Percentiles rank a stretch among this genome's conserved stretches.
Conservation (phyloP, 2,888 invertebrate genomes). For the Trypoxylon attenuatum region DNA sequence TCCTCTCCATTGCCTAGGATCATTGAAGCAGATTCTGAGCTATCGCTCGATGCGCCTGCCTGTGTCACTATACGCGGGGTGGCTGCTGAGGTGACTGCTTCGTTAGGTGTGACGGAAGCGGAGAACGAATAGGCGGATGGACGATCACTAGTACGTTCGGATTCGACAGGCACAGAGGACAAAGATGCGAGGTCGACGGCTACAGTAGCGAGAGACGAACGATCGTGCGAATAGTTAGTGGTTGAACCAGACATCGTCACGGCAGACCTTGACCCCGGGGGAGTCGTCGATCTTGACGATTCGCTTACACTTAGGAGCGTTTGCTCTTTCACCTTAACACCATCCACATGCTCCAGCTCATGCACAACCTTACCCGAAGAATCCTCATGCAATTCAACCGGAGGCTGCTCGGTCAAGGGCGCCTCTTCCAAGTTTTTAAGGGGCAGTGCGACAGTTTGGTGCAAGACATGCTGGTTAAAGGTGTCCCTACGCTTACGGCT, state of each 20-base stretch:
- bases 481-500: slow-evolving; percentile 84
- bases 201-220: slow-evolving; percentile 26
- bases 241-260: slow-evolving; percentile 33
- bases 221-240: slow-evolving; percentile 46
- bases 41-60: neutral
- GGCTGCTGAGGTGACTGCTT: neutral
- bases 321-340: slow-evolving; percentile 13
- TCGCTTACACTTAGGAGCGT: neutral
- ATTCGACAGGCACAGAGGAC: slow-evolving; percentile 31
- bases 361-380: slow-evolving; percentile 56
- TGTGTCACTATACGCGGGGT: slow-evolving; percentile 4
- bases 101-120: slow-evolving; percentile 11
- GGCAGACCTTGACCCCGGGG: slow-evolving; percentile 18
- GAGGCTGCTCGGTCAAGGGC: slow-evolving; percentile 18
- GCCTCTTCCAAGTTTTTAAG: slow-evolving; percentile 23
- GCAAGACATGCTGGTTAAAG: slow-evolving; percentile 78
- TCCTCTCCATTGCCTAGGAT: neutral
- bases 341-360: slow-evolving; percentile 46
- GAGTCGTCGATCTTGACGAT: slow-evolving; percentile 22
- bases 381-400: slow-evolving; percentile 52
- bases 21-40: neutral
- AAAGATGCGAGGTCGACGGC: slow-evolving; percentile 29
- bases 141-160: slow-evolving; percentile 15
- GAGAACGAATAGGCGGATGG: slow-evolving; percentile 7
- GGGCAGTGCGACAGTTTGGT: slow-evolving; percentile 64